phyloP scores from a whole-genome alignment of 2,113 vertebrate species.

The Vidua macroura region DNA sequence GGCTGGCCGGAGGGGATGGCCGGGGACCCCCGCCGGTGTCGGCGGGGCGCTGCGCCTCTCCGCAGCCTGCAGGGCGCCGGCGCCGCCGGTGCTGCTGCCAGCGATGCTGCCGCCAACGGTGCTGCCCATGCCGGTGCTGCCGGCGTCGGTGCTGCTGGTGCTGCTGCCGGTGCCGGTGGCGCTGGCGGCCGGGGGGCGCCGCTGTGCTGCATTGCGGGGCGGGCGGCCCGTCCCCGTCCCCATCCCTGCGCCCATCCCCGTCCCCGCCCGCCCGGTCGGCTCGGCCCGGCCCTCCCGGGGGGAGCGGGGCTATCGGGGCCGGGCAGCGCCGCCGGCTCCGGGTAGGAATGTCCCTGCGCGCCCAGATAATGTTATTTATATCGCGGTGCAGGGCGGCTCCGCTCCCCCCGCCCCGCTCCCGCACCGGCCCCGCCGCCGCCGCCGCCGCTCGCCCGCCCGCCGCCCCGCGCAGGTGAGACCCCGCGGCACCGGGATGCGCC shows the following conservation, averaged over 20 bases:
- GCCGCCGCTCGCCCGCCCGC: conserved; percentile 26
- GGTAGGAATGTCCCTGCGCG: conserved; percentile 78
- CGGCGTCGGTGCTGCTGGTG: neutral
- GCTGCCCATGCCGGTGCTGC: neutral
- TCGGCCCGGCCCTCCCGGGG: conserved; percentile 41
- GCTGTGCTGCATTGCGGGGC: conserved; percentile 67
- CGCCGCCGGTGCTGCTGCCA: neutral
- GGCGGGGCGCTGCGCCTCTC: neutral
- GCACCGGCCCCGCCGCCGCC: conserved; percentile 18
- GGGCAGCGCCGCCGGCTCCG: conserved; percentile 72
- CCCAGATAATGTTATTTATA: conserved; percentile 83
- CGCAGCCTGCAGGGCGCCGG: neutral
- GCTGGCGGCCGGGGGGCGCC: conserved; percentile 46
- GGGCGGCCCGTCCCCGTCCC: conserved; percentile 34
- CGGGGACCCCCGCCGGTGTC: neutral
- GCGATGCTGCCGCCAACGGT: neutral
- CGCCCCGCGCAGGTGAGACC: conserved; percentile 66
- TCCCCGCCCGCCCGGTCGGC: conserved; percentile 32
- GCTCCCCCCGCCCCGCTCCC: conserved; percentile 65
- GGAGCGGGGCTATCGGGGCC: conserved; percentile 73
- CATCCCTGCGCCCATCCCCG: neutral
- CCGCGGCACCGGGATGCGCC: neutral
- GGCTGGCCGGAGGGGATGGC: neutral
- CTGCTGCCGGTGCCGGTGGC: neutral
- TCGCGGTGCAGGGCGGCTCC: conserved; percentile 70